phyloP scores from a whole-genome alignment of 1,140 invertebrate genomes.

The Phymastichus coffea region DNA sequence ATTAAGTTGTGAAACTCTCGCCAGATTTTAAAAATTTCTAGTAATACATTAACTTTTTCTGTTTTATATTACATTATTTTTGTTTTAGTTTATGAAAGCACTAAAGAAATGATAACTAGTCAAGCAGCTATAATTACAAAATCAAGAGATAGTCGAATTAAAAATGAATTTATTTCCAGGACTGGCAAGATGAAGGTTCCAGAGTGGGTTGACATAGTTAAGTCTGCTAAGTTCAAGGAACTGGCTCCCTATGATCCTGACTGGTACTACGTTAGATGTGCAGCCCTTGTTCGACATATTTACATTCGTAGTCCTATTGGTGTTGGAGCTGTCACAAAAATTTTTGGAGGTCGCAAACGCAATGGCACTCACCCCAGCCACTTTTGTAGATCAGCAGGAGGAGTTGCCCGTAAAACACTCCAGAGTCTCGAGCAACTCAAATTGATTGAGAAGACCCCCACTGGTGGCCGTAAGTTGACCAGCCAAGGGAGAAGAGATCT shows the following conservation, averaged over 20 bases:
- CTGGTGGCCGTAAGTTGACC: constrained; percentile 87
- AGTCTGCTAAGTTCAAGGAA: constrained; percentile 93
- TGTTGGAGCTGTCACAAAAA: constrained; percentile 92
- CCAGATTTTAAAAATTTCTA: too few species aligned
- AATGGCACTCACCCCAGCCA: constrained; percentile 96
- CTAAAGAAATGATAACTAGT: too few species aligned
- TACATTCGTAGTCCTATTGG: constrained; percentile 95
- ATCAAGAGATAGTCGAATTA: too few species aligned
- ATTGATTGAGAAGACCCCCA: constrained; percentile 87
- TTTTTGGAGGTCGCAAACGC: constrained; percentile 93
- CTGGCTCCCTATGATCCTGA: constrained; percentile 96
- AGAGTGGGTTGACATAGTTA: constrained; percentile 96
- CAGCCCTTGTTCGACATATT: constrained; percentile 89
- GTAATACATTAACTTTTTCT: background rate
- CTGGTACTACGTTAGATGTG: constrained; percentile 95
- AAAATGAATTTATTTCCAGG: constrained; percentile 66
- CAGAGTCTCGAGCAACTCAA: constrained; percentile 92
- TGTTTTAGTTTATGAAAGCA: background rate
- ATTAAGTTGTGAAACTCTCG: too few species aligned
- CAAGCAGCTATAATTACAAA: too few species aligned
- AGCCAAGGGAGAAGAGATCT: constrained; percentile 92
- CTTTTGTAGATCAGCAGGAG: constrained; percentile 85
- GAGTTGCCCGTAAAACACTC: constrained; percentile 89
- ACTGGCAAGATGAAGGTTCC: constrained; percentile 96
- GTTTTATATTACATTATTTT: background rate